Evolutionary conservation across 1,140 invertebrate genomes (phyloP).

Genomic region (Probaryconus sp.): DNA sequence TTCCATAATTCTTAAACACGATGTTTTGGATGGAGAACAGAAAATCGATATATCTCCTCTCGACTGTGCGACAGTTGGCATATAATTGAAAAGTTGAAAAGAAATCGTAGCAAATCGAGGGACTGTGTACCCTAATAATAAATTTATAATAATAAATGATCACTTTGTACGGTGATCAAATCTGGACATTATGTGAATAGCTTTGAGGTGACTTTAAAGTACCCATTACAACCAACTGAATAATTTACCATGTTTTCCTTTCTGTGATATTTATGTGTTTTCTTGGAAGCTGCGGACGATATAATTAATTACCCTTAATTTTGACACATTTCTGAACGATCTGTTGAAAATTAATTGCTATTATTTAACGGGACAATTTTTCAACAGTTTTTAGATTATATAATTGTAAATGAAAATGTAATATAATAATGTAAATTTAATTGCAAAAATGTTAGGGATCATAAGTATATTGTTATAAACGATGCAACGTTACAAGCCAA

Average conservation of each 20-base stretch:
- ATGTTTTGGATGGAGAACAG: too few species aligned
- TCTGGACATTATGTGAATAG: constrained; percentile 22
- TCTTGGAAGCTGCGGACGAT: too few species aligned
- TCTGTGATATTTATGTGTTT: too few species aligned
- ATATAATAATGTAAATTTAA: too few species aligned
- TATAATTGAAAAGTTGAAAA: constrained; percentile 52
- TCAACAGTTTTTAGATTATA: too few species aligned
- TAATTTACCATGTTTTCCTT: constrained; percentile 34
- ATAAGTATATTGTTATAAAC: constrained; percentile 43
- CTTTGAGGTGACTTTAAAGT: constrained; percentile 36
- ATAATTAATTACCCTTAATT: too few species aligned
- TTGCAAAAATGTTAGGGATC: constrained; percentile 45
- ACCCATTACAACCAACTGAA: constrained; percentile 35
- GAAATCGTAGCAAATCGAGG: constrained; percentile 51
- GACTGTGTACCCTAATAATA: constrained; percentile 52
- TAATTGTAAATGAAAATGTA: too few species aligned
- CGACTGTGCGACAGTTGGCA: constrained; percentile 41
- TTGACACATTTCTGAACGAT: too few species aligned
- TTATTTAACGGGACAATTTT: too few species aligned
- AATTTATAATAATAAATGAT: constrained; percentile 51
- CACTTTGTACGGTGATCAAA: constrained; percentile 37
- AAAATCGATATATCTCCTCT: constrained; percentile 30
- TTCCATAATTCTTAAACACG: too few species aligned
- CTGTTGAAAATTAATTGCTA: too few species aligned
- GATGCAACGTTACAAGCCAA: constrained; percentile 45